Percentiles rank a stretch among this genome's conserved stretches.
These are phyloP conservation scores for Leucoptera coffeella DNA, from an alignment of 2,888 invertebrate species.

Conservation along the genomic window DNA sequence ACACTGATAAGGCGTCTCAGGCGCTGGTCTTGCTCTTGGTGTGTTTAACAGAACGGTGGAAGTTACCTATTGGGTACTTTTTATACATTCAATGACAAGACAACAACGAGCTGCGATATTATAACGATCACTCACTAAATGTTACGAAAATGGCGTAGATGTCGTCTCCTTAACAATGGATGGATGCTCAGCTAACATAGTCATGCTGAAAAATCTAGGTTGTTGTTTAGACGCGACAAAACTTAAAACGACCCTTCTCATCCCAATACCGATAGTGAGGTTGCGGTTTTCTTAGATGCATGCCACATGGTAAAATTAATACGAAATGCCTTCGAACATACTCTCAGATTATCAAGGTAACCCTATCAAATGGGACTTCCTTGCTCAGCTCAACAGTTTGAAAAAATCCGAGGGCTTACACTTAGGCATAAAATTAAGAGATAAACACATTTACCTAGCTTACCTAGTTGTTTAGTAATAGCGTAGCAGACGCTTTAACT, in stretches of 20 bases:
- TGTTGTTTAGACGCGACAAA: slow-evolving; percentile 4
- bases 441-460: background rate
- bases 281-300: background rate
- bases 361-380: slow-evolving; percentile 1
- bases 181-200: slow-evolving; percentile 6
- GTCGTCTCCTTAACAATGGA: slow-evolving; percentile 5
- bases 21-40: slow-evolving; percentile 1
- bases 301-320: slow-evolving; percentile 3
- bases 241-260: background rate
- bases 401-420: background rate
- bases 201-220: slow-evolving; percentile 5
- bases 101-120: slow-evolving; percentile 3
- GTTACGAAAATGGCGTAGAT: slow-evolving; percentile 4
- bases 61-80: slow-evolving; percentile 5
- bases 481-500: background rate
- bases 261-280: background rate
- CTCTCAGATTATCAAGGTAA: slow-evolving; percentile 4
- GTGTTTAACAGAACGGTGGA: slow-evolving; percentile 1
- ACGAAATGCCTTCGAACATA: slow-evolving; percentile 2
- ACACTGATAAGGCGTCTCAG: background rate
- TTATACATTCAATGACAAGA: slow-evolving; percentile 3
- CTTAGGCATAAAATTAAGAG: background rate
- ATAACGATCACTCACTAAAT: slow-evolving; percentile 3
- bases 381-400: background rate
- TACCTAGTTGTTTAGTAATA: background rate